phyloP scores from a whole-genome alignment of 2,113 vertebrate genomes.

The Machaerirhynchus nigripectus region DNA sequence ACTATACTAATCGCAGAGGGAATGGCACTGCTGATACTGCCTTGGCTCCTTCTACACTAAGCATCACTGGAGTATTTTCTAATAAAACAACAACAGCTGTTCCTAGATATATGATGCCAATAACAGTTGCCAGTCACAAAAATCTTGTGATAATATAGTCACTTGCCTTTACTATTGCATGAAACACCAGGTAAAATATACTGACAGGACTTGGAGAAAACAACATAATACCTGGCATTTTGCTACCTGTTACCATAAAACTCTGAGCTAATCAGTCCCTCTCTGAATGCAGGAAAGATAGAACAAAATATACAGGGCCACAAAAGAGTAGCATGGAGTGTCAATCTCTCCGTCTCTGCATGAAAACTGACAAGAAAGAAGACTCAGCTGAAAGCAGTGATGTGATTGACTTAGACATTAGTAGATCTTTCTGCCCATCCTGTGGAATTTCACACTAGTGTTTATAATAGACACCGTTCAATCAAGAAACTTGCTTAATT shows the following conservation, averaged over 20 bases:
- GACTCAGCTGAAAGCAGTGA: background rate
- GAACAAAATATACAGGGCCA: background rate
- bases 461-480: background rate
- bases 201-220: slow-evolving; percentile 1
- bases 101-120: slow-evolving; percentile 52
- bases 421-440: background rate
- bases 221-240: background rate
- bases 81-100: slow-evolving; percentile 67
- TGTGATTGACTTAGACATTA: background rate
- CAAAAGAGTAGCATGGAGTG: background rate
- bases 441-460: background rate
- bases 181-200: background rate
- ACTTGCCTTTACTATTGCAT: background rate
- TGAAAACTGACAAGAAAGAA: background rate
- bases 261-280: background rate
- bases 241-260: background rate
- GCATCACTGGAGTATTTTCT: slow-evolving; percentile 51
- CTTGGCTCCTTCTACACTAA: slow-evolving; percentile 34
- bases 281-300: background rate
- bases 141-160: slow-evolving; percentile 13
- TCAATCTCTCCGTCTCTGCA: background rate
- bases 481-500: background rate
- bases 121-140: slow-evolving; percentile 46
- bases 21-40: background rate
- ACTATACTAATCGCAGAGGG: background rate